These are phyloP conservation scores for Rutilus rutilus DNA, from an alignment of 2,113 vertebrate genomes.

Conservation along the genomic window DNA sequence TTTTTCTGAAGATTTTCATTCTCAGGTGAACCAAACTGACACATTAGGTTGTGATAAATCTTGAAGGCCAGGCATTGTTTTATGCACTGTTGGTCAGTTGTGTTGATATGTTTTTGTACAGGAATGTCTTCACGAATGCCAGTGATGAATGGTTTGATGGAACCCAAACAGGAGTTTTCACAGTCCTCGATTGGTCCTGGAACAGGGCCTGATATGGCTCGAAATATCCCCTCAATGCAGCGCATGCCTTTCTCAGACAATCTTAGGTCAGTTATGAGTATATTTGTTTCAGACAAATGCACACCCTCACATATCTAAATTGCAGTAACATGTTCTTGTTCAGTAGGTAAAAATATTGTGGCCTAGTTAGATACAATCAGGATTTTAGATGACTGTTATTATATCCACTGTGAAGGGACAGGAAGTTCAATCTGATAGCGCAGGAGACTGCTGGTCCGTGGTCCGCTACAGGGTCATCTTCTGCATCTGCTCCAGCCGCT, in stretches of 20 bases:
- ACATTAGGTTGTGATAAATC: background rate
- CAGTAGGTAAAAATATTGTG: background rate
- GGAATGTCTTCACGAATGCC: conserved; percentile 90
- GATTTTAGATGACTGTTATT: background rate
- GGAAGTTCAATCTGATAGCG: conserved; percentile 86
- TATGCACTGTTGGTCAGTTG: background rate
- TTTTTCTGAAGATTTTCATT: background rate
- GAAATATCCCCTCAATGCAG: conserved; percentile 83
- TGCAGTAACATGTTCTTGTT: background rate
- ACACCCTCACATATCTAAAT: background rate
- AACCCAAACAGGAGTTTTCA: conserved; percentile 83
- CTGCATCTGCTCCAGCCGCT: conserved; percentile 72
- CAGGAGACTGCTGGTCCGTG: conserved; percentile 83
- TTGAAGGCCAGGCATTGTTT: background rate
- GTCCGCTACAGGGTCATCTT: conserved; percentile 69
- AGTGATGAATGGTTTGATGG: conserved; percentile 92
- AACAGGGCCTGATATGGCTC: conserved; percentile 77
- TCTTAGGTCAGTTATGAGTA: conserved; percentile 68
- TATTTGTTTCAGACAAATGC: background rate
- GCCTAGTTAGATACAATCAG: background rate
- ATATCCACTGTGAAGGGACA: conserved; percentile 79
- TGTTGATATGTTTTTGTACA: conserved; percentile 57
- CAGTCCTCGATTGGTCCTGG: conserved; percentile 79
- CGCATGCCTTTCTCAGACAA: conserved; percentile 85
- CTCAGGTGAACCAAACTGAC: background rate